A percentile compares a stretch with the other conserved stretches of the same genome.
These are phyloP conservation scores for Bambusicola thoracicus DNA, from an alignment of 2,113 vertebrate species.

Conservation along the genomic window DNA sequence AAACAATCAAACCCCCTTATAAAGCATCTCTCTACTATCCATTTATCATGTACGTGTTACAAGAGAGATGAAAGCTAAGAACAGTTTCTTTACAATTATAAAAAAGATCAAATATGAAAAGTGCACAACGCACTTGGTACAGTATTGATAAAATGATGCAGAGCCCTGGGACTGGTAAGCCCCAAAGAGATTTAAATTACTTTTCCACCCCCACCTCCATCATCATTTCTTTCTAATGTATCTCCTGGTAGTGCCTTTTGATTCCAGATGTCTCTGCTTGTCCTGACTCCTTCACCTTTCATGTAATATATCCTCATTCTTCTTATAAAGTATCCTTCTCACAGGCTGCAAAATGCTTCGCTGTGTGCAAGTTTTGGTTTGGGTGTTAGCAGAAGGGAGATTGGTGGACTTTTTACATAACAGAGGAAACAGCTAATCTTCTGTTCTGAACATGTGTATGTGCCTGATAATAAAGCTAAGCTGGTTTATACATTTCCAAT, in stretches of 20 bases:
- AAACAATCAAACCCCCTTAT: neutral
- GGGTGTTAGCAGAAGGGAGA: neutral
- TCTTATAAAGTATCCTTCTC: neutral
- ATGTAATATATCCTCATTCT: neutral
- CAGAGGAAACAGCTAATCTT: neutral
- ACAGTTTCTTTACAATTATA: neutral
- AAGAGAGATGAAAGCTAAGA: constrained; percentile 3
- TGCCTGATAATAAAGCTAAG: neutral
- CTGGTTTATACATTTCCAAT: neutral
- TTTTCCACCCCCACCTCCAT: neutral
- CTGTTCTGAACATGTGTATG: neutral
- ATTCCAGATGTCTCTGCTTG: neutral
- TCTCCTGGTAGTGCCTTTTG: neutral
- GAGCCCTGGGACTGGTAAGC: neutral
- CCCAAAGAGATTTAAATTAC: neutral
- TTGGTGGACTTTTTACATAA: rapidly evolving
- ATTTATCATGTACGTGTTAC: neutral
- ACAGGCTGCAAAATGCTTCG: neutral
- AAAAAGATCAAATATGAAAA: neutral
- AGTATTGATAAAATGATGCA: neutral
- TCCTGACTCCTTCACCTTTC: neutral
- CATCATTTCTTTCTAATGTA: neutral
- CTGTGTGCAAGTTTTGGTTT: neutral
- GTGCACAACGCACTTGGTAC: neutral
- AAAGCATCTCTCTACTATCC: neutral